phyloP scores from a whole-genome alignment of 2,888 invertebrate species.

The Limnephilus auricula region DNA sequence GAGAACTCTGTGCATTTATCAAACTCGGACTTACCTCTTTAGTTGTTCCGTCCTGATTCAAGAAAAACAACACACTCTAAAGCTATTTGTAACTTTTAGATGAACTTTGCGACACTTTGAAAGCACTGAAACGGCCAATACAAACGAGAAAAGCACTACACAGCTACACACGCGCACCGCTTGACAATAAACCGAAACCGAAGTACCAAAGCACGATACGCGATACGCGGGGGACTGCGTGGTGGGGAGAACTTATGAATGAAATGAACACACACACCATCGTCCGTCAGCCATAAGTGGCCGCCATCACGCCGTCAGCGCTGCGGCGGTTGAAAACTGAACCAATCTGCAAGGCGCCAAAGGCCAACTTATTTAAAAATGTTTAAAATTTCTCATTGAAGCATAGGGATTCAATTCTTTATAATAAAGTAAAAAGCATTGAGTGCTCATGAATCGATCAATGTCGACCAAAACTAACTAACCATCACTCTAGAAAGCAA shows the following conservation, averaged over 20 bases:
- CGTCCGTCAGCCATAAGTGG: constrained; percentile 29
- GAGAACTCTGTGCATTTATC: constrained; percentile 42
- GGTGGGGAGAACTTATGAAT: constrained; percentile 77
- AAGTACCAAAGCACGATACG: constrained; percentile 46
- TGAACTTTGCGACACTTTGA: constrained; percentile 57
- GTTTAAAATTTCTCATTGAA: background rate
- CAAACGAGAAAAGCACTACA: constrained; percentile 50
- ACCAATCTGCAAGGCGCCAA: constrained; percentile 12
- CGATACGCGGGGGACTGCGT: constrained; percentile 62
- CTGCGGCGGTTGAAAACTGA: constrained; percentile 8
- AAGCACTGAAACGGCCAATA: constrained; percentile 53
- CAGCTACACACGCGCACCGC: constrained; percentile 62
- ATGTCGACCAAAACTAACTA: too few species aligned
- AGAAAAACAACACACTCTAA: constrained; percentile 52
- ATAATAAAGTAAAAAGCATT: background rate
- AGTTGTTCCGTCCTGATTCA: constrained; percentile 57
- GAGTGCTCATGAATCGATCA: too few species aligned
- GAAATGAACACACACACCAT: constrained; percentile 68
- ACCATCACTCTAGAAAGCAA: too few species aligned
- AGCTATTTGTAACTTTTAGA: constrained; percentile 54
- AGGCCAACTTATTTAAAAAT: background rate
- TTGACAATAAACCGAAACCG: constrained; percentile 61
- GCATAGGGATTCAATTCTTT: background rate
- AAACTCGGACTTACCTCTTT: constrained; percentile 50
- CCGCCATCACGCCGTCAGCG: constrained; percentile 51